Conservation (phyloP, 1,140 invertebrate species). For the Trachymyrmex cornetzi region DNA sequence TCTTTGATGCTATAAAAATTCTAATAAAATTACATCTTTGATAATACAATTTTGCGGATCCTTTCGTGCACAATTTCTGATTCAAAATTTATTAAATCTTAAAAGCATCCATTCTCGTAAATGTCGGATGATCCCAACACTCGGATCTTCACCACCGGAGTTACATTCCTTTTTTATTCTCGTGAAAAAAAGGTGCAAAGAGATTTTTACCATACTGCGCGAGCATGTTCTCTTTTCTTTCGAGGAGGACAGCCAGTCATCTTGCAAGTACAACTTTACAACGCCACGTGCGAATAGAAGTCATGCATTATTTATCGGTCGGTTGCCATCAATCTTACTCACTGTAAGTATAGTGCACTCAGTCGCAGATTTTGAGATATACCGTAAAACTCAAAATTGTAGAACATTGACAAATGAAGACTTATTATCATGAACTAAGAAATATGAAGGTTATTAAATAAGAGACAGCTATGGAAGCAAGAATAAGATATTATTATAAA, state of each 20-base stretch:
- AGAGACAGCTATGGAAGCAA: neutral
- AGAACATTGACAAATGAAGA: neutral
- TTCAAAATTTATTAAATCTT: neutral
- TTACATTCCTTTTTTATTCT: conserved; percentile 23
- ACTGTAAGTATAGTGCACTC: conserved; percentile 3
- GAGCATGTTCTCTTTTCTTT: conserved; percentile 7
- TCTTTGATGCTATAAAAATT: neutral
- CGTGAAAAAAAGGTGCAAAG: conserved; percentile 1
- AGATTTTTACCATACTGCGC: neutral
- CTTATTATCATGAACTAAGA: neutral
- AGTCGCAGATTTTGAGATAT: neutral
- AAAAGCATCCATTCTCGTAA: neutral
- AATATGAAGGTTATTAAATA: neutral
- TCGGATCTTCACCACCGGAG: neutral
- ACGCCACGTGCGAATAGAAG: neutral
- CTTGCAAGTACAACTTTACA: conserved; percentile 14
- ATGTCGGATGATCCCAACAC: neutral
- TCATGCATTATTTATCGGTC: conserved; percentile 53
- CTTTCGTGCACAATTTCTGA: neutral
- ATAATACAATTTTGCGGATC: neutral
- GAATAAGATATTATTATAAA: neutral
- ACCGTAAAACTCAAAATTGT: neutral
- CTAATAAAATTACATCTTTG: neutral
- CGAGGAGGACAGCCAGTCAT: conserved; percentile 7
- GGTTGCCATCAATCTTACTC: conserved; percentile 11